phyloP scores from a whole-genome alignment of 1,140 invertebrate genomes.

The Epicauta chinensis region DNA sequence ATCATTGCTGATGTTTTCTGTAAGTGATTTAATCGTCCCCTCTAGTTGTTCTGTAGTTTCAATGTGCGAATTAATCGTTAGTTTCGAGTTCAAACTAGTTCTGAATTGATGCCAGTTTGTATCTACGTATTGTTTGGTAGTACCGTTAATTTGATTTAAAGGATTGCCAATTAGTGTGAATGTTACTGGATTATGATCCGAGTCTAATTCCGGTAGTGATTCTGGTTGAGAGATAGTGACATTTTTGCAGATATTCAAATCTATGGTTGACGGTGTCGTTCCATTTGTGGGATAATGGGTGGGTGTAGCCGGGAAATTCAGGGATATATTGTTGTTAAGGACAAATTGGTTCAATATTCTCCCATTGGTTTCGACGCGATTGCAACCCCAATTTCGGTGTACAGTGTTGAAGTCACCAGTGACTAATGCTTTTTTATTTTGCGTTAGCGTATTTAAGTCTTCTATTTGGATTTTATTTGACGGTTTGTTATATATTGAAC shows the following conservation, averaged over 20 bases:
- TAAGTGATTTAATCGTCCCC: background rate
- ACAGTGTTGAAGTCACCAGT: background rate
- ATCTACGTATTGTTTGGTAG: slow-evolving; percentile 2
- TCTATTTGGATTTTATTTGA: background rate
- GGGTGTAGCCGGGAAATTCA: background rate
- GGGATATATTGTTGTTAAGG: background rate
- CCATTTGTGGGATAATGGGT: background rate
- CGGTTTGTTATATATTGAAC: background rate
- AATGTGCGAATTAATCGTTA: slow-evolving; percentile 3
- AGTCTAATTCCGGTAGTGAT: background rate
- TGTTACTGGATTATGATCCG: slow-evolving; percentile 6
- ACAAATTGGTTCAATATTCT: background rate
- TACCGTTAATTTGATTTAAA: background rate
- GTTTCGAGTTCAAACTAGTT: slow-evolving; percentile 1
- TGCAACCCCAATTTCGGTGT: background rate
- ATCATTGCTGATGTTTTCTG: background rate
- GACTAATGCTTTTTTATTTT: background rate
- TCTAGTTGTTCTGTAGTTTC: slow-evolving; percentile 3
- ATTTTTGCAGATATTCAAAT: too few species aligned
- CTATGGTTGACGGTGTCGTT: too few species aligned
- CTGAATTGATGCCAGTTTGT: slow-evolving; percentile 14
- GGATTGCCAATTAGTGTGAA: background rate
- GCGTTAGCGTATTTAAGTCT: background rate
- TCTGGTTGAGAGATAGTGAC: background rate
- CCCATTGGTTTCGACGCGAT: background rate